Evolutionary conservation across 2,888 invertebrate genomes (phyloP).

Genomic region (Arenicola marina): DNA sequence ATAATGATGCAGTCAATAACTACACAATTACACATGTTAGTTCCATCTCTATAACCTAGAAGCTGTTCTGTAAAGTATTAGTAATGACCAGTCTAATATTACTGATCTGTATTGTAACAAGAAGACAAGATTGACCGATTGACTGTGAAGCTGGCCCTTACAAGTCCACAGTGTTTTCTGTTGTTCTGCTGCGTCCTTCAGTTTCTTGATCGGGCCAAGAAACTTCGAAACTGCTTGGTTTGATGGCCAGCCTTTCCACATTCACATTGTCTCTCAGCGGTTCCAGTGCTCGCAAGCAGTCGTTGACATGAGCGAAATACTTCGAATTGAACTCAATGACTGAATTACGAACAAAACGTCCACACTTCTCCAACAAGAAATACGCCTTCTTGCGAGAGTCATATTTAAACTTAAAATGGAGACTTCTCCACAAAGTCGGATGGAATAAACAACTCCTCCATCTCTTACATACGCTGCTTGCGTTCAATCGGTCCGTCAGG

Average conservation of each 20-base stretch:
- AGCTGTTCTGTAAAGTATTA: no score
- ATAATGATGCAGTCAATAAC: no score
- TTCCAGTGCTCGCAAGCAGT: background rate
- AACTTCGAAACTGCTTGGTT: slow-evolving; percentile 53
- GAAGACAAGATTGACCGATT: no score
- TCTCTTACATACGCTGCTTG: slow-evolving; percentile 66
- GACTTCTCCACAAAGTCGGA: slow-evolving; percentile 52
- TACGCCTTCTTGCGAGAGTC: slow-evolving; percentile 40
- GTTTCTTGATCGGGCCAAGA: background rate
- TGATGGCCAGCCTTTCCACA: slow-evolving; percentile 49
- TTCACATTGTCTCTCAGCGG: slow-evolving; percentile 38
- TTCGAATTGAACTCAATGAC: slow-evolving; percentile 54
- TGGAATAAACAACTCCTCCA: slow-evolving; percentile 65
- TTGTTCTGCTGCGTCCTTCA: background rate
- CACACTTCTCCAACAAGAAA: slow-evolving; percentile 54
- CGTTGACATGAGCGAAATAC: slow-evolving; percentile 16
- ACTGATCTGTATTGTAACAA: no score
- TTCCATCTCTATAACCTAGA: no score
- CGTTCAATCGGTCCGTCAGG: slow-evolving; percentile 63
- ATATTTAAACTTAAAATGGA: slow-evolving; percentile 39
- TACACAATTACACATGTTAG: no score
- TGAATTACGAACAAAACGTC: slow-evolving; percentile 53
- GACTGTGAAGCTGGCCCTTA: background rate
- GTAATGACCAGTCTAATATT: no score
- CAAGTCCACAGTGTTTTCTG: background rate